These are phyloP conservation scores for Nomada goodeniana DNA, from an alignment of 2,888 invertebrate species.

Conservation along the genomic window DNA sequence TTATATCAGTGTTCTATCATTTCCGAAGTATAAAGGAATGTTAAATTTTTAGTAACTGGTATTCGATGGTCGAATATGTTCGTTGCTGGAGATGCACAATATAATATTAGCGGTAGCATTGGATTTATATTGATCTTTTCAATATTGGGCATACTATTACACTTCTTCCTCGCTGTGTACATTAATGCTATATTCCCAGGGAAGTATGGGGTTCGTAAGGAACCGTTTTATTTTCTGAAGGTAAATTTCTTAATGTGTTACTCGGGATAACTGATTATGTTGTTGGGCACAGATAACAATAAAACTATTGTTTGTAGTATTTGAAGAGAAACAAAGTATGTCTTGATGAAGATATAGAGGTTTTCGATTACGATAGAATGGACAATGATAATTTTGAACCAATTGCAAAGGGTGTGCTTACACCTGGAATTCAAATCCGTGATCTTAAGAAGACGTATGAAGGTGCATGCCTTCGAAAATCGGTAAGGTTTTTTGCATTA, in stretches of 20 bases:
- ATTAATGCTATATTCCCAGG: conserved; percentile 95
- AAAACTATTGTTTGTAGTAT: conserved; percentile 62
- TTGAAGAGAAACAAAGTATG: conserved; percentile 77
- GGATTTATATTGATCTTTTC: conserved; percentile 91
- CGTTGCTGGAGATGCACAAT: conserved; percentile 73
- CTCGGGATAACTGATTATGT: neutral
- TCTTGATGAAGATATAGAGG: conserved; percentile 70
- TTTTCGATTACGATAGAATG: conserved; percentile 73
- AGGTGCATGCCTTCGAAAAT: conserved; percentile 73
- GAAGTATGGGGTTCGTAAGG: conserved; percentile 92
- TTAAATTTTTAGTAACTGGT: conserved; percentile 82
- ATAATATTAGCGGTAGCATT: conserved; percentile 81
- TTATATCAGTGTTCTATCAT: neutral
- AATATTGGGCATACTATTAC: conserved; percentile 88
- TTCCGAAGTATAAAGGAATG: neutral
- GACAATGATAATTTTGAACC: conserved; percentile 80
- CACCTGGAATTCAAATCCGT: conserved; percentile 85
- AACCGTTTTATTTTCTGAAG: conserved; percentile 90
- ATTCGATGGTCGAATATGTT: conserved; percentile 85
- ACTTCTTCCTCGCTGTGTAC: conserved; percentile 92
- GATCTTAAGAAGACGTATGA: conserved; percentile 83
- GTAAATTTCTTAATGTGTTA: conserved; percentile 61
- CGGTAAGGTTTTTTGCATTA: conserved; percentile 63
- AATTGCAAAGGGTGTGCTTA: conserved; percentile 72
- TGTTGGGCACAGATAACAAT: neutral